Evolutionary conservation across 1,140 invertebrate species (phyloP), one percentile per base, ranked within the genome.

Genomic region (Neuroterus valhalla): DNA sequence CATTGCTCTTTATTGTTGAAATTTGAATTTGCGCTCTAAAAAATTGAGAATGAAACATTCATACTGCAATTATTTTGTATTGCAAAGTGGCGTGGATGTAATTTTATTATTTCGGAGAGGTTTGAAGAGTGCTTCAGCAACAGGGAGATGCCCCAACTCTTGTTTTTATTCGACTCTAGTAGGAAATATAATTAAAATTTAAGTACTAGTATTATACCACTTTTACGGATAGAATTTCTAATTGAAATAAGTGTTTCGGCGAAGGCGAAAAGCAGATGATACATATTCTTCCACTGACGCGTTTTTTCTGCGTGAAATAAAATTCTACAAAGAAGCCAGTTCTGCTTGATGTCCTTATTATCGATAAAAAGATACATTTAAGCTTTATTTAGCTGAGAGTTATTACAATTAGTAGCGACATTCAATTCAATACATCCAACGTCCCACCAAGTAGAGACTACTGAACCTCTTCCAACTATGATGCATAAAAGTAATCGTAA

Each of bases 391-490:
- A 62, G 23, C 23, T 31, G 55, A 26, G 23, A 15, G 31, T 62
- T 62, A 62, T n/a, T 31, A 15, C 2, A n/a, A 62, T 62, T 55
- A 26, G 26, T 55, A 26, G 26, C 19, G 5, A 52, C 23, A 55
- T 23, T 23, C 17, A 26, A 55, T 14, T 48, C 6, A 48, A 48
- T 17, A 48, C 46, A 48, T 10, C 11, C 21, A 21, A 62, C 23
- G 55, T 52, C 66, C 74, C 70, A 77, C 75, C 70, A 76, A 77
- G 69, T 80, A 78, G 76, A 44, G 74, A 73, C 74, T 78, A 81
- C 66, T 70, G 70, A 75, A 82, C 77, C 82, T 84, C 85, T 86
- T 85, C 84, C 82, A 86, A 67, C 17, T 26, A 15, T 50, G 43
- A 45, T 68, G 45, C 14, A 66, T 79, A 72, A 72, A 75, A 81